Evolutionary conservation across 2,797 vertebrate species (phyloP).

Genomic region (Halcyon smyrnensis): DNA sequence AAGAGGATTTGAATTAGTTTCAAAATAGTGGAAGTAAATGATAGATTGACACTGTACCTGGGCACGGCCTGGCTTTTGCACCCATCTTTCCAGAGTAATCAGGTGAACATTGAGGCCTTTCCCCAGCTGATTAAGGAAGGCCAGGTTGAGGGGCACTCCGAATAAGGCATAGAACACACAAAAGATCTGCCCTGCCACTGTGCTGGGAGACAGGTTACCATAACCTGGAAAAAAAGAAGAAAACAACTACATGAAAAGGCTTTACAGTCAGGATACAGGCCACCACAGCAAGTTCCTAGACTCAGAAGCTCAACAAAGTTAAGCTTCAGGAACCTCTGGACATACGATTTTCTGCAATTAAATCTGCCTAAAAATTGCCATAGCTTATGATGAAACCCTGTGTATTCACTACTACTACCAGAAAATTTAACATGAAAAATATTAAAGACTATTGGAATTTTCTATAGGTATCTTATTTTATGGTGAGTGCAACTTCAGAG

Average conservation of each 20-base stretch:
- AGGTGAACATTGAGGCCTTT: slow-evolving; percentile 84
- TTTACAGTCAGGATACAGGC: background rate
- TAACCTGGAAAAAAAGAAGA: slow-evolving; percentile 82
- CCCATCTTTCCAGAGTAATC: slow-evolving; percentile 82
- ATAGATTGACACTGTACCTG: slow-evolving; percentile 57
- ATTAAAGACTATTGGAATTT: background rate
- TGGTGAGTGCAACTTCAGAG: background rate
- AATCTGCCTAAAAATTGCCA: background rate
- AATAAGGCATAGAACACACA: slow-evolving; percentile 93
- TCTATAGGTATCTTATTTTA: background rate
- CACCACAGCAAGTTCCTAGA: background rate
- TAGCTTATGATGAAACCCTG: background rate
- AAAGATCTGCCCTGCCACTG: slow-evolving; percentile 88
- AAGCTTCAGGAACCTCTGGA: background rate
- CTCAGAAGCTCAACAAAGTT: background rate
- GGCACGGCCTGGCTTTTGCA: slow-evolving; percentile 70
- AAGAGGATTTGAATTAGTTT: background rate
- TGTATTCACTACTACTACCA: background rate
- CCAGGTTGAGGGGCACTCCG: slow-evolving; percentile 90
- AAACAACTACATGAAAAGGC: background rate
- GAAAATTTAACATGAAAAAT: background rate
- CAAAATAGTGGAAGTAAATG: background rate
- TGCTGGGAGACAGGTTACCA: slow-evolving; percentile 91
- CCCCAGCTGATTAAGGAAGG: slow-evolving; percentile 90
- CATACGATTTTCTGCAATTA: background rate